A percentile compares a stretch with the other conserved stretches of the same genome.
Conservation (phyloP, 2,113 vertebrate genomes). For the Sakesphorus luctuosus region DNA sequence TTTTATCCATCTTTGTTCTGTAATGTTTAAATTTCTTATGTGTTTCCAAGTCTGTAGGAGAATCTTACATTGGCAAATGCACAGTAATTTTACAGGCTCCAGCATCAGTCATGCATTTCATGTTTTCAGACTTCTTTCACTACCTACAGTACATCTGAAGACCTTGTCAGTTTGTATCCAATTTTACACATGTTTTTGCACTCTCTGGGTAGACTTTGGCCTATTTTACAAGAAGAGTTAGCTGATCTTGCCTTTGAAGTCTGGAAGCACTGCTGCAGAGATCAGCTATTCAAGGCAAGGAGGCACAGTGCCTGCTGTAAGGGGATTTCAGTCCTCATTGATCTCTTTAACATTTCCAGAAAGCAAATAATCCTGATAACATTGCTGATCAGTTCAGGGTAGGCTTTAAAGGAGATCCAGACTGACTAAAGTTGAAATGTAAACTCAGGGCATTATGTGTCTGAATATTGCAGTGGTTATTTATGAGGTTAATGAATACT, state of each 20-base stretch:
- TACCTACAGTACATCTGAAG: constrained; percentile 27
- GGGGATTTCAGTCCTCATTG: background rate
- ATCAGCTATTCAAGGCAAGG: background rate
- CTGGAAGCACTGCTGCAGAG: constrained; percentile 7
- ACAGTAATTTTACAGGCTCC: background rate
- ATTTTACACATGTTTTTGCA: constrained; percentile 45
- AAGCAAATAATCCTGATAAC: background rate
- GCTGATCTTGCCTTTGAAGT: constrained; percentile 36
- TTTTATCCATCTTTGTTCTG: constrained; percentile 8
- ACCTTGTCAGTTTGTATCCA: constrained; percentile 54
- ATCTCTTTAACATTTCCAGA: background rate
- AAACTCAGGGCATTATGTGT: background rate
- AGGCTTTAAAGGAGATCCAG: background rate
- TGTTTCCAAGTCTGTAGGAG: constrained; percentile 13
- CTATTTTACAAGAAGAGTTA: constrained; percentile 42
- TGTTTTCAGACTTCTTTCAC: constrained; percentile 43
- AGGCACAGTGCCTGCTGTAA: background rate
- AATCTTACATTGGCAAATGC: background rate
- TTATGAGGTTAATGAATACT: background rate
- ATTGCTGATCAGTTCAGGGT: background rate
- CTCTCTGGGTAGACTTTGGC: constrained; percentile 28
- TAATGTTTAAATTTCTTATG: background rate
- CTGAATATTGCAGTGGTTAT: background rate
- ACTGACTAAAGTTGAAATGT: background rate
- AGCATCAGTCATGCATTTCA: constrained; percentile 20